phyloP scores from a whole-genome alignment of 2,888 invertebrate species.

The Pammene aurita region DNA sequence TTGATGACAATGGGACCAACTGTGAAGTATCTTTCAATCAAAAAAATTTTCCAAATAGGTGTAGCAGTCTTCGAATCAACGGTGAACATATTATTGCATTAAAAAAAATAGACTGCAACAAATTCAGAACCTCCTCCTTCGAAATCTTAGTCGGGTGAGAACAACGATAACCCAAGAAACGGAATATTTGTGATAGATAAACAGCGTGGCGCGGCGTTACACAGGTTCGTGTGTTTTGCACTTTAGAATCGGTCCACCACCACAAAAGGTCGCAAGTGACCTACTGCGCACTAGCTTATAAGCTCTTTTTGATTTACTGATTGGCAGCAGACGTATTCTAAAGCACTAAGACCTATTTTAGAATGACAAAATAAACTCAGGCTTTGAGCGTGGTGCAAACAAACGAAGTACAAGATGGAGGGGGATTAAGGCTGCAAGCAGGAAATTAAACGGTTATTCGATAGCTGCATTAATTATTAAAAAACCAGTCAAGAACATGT shows the following conservation, averaged over 20 bases:
- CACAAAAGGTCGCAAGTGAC: background rate
- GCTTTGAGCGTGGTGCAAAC: constrained; percentile 9
- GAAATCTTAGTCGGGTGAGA: too few relatives aligned
- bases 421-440: constrained; percentile 9
- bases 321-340: background rate
- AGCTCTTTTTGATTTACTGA: background rate
- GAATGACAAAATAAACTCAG: background rate
- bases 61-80: too few relatives aligned
- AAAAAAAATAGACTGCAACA: too few relatives aligned
- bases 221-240: background rate
- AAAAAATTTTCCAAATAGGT: too few relatives aligned
- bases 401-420: constrained; percentile 11
- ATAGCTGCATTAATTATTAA: constrained; percentile 26
- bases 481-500: background rate
- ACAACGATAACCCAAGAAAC: too few relatives aligned
- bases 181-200: too few relatives aligned
- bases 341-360: background rate
- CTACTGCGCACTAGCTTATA: background rate
- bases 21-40: too few relatives aligned
- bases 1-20: too few relatives aligned
- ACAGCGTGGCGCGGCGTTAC: background rate
- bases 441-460: constrained; percentile 17
- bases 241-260: background rate
- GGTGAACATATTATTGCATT: too few relatives aligned
- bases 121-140: too few relatives aligned